Base-by-base conservation (phyloP, 2,113 vertebrate species). In the Rhadina sibilatrix region DNA sequence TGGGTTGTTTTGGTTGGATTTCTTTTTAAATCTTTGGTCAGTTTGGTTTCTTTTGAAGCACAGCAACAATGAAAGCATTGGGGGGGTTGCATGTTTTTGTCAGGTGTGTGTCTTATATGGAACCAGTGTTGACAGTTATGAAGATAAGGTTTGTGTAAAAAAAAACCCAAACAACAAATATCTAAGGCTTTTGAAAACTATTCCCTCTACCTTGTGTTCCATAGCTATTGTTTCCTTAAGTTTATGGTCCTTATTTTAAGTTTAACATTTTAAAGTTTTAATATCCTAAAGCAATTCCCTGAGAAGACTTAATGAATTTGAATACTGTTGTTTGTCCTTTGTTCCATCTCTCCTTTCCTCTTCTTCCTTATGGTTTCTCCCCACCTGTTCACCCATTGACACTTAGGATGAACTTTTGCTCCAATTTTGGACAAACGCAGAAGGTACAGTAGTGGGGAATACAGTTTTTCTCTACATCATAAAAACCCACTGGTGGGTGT, bases 41-140 rank as follows among this genome's bases (percentile, higher is more conserved):
- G 83, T 94, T 94, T 91, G 47, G 61, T 93, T 97, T 95, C 66
- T 95, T 96, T 94, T 89, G 87, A 95, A 96, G 82, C 82, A 78
- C 53, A 69, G 83, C 66, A 54, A 88, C 49, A 82, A 79, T 78
- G 65, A 78, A 96, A 96, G 65, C 92, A 27, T 90, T 89, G 88
- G 59, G 74, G 59, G 59, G 47, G 90, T 86, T 97, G 96, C 95
- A 96, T 96, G 95, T 80, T 93, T 95, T 93, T 92, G 75, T 95
- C 95, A 90, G 75, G 70, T 89, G 47, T 95, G 89, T 90, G 89
- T 93, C 75, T 91, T 94, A 84, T 27, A 94, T 80, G 84, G 93
- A 97, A 89, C 85, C 71, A 18, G 50, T 97, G 83, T 86, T 96
- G 89, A 83, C 89, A 78, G 75, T 78, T 91, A 81, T 1, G 66